Evolutionary conservation across 2,797 vertebrate genomes (phyloP).

Genomic region (Martes flavigula): DNA sequence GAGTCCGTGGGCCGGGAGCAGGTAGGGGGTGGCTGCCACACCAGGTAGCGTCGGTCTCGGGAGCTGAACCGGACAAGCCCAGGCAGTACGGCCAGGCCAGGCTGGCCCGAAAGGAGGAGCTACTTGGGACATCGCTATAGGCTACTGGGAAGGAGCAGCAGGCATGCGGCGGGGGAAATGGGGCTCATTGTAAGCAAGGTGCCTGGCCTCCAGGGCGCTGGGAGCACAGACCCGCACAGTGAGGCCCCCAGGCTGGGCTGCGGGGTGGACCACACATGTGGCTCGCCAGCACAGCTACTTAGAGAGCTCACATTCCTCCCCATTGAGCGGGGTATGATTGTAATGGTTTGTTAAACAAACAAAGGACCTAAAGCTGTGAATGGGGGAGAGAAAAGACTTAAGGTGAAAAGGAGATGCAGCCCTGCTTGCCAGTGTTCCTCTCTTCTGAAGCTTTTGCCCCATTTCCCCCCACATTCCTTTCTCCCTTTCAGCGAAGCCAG

Average conservation of each 20-base stretch:
- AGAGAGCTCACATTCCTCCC: slow-evolving; percentile 63
- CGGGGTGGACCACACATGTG: slow-evolving; percentile 75
- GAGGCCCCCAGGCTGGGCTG: neutral
- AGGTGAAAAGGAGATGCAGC: slow-evolving; percentile 59
- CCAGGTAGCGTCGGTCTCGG: neutral
- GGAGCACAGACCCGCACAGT: neutral
- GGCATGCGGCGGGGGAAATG: neutral
- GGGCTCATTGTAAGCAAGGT: slow-evolving; percentile 55
- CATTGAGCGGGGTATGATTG: slow-evolving; percentile 47
- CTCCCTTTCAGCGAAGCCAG: slow-evolving; percentile 10
- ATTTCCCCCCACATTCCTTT: slow-evolving; percentile 29
- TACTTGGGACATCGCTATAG: neutral
- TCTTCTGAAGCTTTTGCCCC: neutral
- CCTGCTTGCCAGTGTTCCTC: neutral
- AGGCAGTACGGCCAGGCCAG: neutral
- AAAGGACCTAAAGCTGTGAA: slow-evolving; percentile 66
- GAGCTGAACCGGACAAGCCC: neutral
- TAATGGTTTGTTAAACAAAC: slow-evolving; percentile 75
- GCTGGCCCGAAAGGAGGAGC: neutral
- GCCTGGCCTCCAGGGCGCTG: neutral
- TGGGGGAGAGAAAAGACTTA: slow-evolving; percentile 43
- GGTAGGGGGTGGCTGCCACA: neutral
- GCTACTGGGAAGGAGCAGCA: slow-evolving; percentile 55
- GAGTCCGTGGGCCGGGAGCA: neutral
- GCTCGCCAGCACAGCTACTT: slow-evolving; percentile 50